A percentile compares a stretch with the other conserved stretches of the same genome.
These are phyloP conservation scores for Suncus etruscus DNA, from an alignment of 2,113 vertebrate species.

Conservation along the genomic window DNA sequence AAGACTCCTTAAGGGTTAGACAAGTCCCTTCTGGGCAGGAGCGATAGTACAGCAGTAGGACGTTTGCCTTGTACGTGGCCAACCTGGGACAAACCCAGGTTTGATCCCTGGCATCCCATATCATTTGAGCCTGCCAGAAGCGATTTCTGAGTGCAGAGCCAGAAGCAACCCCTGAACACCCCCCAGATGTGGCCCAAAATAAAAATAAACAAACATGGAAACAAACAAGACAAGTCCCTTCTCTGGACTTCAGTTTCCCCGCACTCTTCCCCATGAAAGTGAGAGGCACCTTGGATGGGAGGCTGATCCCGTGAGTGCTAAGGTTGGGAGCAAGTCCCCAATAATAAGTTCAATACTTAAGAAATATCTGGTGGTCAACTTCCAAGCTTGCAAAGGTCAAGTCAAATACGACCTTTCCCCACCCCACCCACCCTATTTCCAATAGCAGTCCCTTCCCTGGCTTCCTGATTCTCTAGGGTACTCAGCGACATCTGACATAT, in stretches of 20 bases:
- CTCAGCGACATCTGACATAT: not conserved
- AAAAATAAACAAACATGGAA: no score
- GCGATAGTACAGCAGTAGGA: no score
- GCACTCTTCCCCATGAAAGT: not conserved
- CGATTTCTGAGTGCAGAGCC: no score
- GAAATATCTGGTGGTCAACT: slow-evolving; percentile 17
- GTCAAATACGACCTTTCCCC: slow-evolving; percentile 15
- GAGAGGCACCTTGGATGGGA: not conserved
- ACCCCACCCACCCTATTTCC: no score
- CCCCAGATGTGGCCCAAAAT: no score
- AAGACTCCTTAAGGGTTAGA: no score
- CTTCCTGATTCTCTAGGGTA: not conserved
- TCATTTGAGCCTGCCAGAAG: no score
- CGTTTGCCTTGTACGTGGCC: no score
- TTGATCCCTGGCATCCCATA: no score
- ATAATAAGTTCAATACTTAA: slow-evolving; percentile 13
- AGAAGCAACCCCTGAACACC: no score
- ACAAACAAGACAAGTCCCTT: not conserved
- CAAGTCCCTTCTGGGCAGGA: not conserved
- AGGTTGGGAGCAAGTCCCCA: not conserved
- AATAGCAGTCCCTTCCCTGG: not conserved
- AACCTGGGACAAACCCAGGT: no score
- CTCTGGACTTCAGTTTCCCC: slow-evolving; percentile 13
- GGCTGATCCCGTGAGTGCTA: not conserved
- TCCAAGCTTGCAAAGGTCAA: not conserved